phyloP scores from a whole-genome alignment of 1,140 invertebrate species.

The Anoplophora glabripennis region DNA sequence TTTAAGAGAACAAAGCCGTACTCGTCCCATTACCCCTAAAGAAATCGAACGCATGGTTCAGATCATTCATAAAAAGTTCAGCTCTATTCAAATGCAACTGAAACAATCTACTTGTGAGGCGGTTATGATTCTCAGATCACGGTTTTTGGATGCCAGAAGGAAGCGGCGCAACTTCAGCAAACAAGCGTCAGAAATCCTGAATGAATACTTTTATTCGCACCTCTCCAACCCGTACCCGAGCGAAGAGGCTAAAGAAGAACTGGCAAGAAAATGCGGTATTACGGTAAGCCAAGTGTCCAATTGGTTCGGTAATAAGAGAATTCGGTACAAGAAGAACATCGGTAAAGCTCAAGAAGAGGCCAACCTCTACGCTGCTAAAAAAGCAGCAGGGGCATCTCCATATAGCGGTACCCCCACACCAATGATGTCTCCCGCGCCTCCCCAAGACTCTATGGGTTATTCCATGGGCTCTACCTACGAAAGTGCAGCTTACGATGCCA shows the following conservation, averaged over 20 bases:
- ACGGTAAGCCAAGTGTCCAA: conserved; percentile 95
- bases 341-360: conserved; percentile 99
- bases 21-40: conserved; percentile 88
- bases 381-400: conserved; percentile 91
- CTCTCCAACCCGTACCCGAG: conserved; percentile 99
- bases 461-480: conserved; percentile 84
- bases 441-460: conserved; percentile 87
- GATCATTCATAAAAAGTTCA: conserved; percentile 99
- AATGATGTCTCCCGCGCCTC: conserved; percentile 89
- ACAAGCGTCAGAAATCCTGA: conserved; percentile 98
- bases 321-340: conserved; percentile 99
- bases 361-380: conserved; percentile 98
- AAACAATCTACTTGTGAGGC: conserved; percentile 99
- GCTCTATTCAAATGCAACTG: conserved; percentile 98
- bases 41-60: conserved; percentile 99
- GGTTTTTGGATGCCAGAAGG: conserved; percentile 95
- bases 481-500: conserved; percentile 78
- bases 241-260: conserved; percentile 99
- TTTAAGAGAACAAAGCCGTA: conserved; percentile 94
- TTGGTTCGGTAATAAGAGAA: conserved; percentile 99
- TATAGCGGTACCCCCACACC: conserved; percentile 88
- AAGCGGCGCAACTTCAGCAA: conserved; percentile 99
- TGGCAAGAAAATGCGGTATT: conserved; percentile 99
- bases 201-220: conserved; percentile 99
- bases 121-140: conserved; percentile 94